Evolutionary conservation across 2,113 vertebrate species (phyloP).

Genomic region (Furnarius figulus): DNA sequence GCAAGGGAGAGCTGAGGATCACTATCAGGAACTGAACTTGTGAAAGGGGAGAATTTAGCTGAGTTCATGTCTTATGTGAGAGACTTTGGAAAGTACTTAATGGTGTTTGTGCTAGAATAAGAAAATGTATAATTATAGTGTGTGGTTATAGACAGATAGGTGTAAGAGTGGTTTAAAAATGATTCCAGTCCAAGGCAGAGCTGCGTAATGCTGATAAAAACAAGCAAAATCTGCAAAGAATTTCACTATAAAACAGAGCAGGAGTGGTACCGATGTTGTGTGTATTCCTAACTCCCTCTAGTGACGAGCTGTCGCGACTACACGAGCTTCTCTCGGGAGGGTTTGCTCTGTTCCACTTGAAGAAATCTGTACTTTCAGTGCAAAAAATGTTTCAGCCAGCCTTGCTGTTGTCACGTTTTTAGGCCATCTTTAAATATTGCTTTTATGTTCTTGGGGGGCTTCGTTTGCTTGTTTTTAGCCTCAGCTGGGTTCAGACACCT

Average conservation of each 20-base stretch:
- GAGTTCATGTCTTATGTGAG: neutral
- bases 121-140: neutral
- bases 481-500: neutral
- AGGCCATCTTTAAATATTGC: neutral
- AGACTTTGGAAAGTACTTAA: neutral
- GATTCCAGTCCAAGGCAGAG: neutral
- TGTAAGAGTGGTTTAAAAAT: neutral
- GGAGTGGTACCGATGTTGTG: neutral
- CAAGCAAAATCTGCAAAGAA: neutral
- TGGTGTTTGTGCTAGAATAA: neutral
- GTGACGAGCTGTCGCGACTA: neutral
- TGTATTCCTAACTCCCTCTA: conserved; percentile 45
- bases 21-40: neutral
- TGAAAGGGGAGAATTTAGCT: neutral
- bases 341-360: neutral
- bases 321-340: neutral
- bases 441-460: neutral
- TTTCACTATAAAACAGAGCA: neutral
- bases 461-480: neutral
- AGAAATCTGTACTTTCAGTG: neutral
- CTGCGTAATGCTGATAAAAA: neutral
- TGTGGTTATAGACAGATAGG: neutral
- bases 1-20: neutral
- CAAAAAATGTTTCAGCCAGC: neutral
- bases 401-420: neutral